Evolutionary conservation across 2,113 vertebrate genomes (phyloP).

Genomic region (Syrmaticus mikado): DNA sequence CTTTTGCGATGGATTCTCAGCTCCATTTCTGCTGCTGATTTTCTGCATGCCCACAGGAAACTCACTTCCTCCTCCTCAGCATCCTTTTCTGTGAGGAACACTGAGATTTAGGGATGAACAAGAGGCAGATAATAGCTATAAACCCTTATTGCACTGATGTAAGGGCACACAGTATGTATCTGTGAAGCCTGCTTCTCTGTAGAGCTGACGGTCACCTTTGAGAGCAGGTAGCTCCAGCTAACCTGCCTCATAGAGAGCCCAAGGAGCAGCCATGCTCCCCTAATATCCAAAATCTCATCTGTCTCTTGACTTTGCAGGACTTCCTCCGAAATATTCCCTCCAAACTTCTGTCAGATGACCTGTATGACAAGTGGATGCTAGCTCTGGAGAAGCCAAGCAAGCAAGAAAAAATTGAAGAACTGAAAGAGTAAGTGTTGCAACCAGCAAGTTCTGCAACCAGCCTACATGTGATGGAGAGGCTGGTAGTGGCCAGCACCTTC

Average conservation of each 20-base stretch:
- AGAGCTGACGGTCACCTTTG: background rate
- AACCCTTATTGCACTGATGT: background rate
- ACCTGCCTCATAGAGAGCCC: background rate
- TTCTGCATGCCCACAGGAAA: background rate
- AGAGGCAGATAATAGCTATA: background rate
- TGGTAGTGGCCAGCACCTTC: background rate
- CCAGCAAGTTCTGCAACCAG: constrained; percentile 68
- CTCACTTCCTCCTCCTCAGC: background rate
- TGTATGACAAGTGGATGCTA: constrained; percentile 86
- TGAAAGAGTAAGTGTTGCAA: constrained; percentile 84
- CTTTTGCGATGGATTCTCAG: background rate
- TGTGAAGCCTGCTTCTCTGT: background rate
- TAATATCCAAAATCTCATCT: background rate
- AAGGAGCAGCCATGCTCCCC: background rate
- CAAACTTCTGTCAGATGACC: constrained; percentile 85
- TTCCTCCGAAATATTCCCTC: constrained; percentile 92
- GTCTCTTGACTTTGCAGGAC: constrained; percentile 77
- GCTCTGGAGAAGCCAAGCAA: constrained; percentile 80
- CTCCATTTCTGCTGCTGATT: background rate
- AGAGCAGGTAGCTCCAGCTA: background rate
- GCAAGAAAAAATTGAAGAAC: constrained; percentile 77
- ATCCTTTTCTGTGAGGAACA: background rate
- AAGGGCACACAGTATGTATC: background rate
- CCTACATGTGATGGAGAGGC: rapidly evolving
- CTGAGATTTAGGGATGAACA: background rate